These are phyloP conservation scores for Megaceryle maxima DNA, from an alignment of 2,113 vertebrate species.

Conservation along the genomic window DNA sequence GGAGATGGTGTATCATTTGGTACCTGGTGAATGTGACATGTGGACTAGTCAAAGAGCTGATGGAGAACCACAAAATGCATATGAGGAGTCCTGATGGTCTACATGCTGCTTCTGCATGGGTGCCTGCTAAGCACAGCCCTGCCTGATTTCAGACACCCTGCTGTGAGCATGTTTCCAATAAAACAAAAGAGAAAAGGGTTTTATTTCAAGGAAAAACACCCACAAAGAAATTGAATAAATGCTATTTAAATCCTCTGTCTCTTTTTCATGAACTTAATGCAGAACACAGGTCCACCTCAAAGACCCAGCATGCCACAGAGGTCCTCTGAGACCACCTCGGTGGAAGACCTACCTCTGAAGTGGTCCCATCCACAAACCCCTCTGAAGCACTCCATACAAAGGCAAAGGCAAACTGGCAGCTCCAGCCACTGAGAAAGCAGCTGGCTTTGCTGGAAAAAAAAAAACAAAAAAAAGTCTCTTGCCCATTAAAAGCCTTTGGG, in stretches of 20 bases:
- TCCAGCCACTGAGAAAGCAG: neutral
- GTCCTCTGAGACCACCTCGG: neutral
- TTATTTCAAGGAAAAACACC: neutral
- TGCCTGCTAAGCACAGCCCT: neutral
- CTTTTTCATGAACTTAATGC: neutral
- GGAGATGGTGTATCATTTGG: neutral
- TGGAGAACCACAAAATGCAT: neutral
- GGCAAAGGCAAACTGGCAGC: neutral
- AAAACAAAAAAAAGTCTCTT: neutral
- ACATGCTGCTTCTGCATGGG: neutral
- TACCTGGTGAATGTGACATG: neutral
- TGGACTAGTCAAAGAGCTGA: neutral
- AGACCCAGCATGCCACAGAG: neutral
- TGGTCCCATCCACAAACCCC: neutral
- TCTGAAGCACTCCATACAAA: neutral
- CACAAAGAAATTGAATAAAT: conserved; percentile 23
- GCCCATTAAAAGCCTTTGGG: neutral
- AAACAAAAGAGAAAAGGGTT: conserved; percentile 15
- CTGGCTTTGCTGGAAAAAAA: neutral
- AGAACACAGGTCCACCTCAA: neutral
- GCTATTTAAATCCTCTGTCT: neutral
- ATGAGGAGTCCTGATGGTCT: neutral
- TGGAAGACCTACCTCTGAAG: neutral
- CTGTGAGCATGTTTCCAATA: conserved; percentile 25
- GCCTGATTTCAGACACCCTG: neutral